Conservation (phyloP, 1,140 invertebrate species). For the Colletes gigas region DNA sequence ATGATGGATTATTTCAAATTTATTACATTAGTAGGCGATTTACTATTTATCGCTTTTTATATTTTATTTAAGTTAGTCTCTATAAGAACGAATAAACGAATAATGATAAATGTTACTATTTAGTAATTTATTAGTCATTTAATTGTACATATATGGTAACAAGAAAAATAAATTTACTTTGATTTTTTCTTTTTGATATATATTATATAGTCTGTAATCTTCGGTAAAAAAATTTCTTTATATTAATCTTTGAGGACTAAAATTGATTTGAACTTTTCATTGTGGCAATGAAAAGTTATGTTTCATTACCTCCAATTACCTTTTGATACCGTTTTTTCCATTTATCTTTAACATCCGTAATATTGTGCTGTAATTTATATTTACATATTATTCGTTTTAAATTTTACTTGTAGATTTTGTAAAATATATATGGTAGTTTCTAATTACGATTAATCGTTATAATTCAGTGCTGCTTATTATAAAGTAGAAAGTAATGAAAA, state of each 20-base stretch:
- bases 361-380: conserved; percentile 71
- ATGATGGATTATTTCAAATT: too few relatives aligned
- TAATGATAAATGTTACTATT: neutral
- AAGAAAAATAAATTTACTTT: conserved; percentile 34
- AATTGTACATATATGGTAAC: neutral
- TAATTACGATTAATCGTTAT: neutral
- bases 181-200: neutral
- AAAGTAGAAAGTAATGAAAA: neutral
- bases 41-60: neutral
- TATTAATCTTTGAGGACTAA: conserved; percentile 1
- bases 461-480: conserved; percentile 22
- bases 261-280: neutral
- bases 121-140: conserved; percentile 19
- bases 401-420: conserved; percentile 26
- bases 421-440: neutral
- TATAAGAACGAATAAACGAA: neutral
- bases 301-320: conserved; percentile 38
- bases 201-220: neutral
- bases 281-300: conserved; percentile 4
- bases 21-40: too few relatives aligned
- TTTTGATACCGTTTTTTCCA: conserved; percentile 68
- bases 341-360: conserved; percentile 67
- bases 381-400: conserved; percentile 22
- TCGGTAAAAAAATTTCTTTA: neutral
- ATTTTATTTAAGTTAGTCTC: neutral